phyloP scores from a whole-genome alignment of 1,140 invertebrate genomes.

The Papilio dardanus region DNA sequence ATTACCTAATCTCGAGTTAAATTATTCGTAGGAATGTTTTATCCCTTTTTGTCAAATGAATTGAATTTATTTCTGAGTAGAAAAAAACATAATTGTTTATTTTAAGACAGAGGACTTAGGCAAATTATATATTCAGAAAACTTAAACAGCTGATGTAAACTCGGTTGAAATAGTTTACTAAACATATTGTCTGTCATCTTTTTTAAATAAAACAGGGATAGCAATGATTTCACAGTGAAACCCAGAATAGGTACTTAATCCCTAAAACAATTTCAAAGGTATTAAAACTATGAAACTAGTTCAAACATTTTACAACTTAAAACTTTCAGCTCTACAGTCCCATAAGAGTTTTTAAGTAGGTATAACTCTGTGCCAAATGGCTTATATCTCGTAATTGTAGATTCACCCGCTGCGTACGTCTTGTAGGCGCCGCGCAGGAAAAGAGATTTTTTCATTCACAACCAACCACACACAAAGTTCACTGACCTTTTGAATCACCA shows the following conservation, averaged over 20 bases:
- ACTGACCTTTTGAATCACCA: background rate
- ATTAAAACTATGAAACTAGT: background rate
- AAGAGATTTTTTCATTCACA: background rate
- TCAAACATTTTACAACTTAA: background rate
- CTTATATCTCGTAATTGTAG: background rate
- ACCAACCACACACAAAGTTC: background rate
- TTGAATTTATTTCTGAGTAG: background rate
- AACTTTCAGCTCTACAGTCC: background rate
- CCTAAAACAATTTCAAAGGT: background rate
- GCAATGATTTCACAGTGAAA: background rate
- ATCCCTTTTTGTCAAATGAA: background rate
- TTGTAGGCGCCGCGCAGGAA: slow-evolving; percentile 5
- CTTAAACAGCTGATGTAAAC: no score
- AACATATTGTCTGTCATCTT: background rate
- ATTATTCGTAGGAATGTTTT: slow-evolving; percentile 3
- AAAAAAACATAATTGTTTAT: background rate
- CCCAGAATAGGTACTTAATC: background rate
- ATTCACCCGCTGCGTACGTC: slow-evolving; percentile 20
- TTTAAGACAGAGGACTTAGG: background rate
- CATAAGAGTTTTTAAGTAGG: background rate
- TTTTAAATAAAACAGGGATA: background rate
- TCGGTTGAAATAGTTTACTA: no score
- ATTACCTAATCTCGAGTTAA: slow-evolving; percentile 8
- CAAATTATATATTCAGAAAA: no score
- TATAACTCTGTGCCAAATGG: background rate